A percentile compares a stretch with the other conserved stretches of the same genome.
phyloP scores from a whole-genome alignment of 2,888 invertebrate species.

The Ophraella communa region DNA sequence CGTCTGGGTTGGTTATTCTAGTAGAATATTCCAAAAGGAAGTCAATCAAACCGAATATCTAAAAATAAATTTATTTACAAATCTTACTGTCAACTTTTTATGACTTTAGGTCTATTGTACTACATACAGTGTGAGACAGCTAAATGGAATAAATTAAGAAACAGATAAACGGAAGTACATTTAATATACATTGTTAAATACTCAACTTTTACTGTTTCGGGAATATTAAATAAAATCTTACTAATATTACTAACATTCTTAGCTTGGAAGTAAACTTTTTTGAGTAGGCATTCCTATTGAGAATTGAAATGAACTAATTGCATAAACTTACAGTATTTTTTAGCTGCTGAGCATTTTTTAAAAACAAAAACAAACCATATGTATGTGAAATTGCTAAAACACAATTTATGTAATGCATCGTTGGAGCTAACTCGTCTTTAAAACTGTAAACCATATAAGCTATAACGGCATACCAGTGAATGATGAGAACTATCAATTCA shows the following conservation, averaged over 20 bases:
- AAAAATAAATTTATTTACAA: conserved; percentile 30
- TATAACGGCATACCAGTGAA: conserved; percentile 57
- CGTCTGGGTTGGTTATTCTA: conserved; percentile 49
- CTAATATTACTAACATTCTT: no score
- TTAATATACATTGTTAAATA: no score
- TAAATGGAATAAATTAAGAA: no score
- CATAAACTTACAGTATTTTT: conserved; percentile 54
- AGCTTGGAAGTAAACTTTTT: no score
- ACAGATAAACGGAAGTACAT: no score
- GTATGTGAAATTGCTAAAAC: conserved; percentile 53
- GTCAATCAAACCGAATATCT: conserved; percentile 54
- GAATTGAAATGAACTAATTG: no score
- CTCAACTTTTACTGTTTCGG: no score
- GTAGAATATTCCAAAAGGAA: conserved; percentile 57
- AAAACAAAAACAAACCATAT: conserved; percentile 52
- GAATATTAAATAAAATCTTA: no score
- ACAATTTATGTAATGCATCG: conserved; percentile 54
- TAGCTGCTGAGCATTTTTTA: conserved; percentile 54
- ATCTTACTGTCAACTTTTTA: no score
- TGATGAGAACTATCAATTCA: conserved; percentile 54
- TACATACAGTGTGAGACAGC: no score
- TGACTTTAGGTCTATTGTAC: no score
- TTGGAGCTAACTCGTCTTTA: conserved; percentile 47
- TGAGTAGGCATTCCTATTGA: not conserved
- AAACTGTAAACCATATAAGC: conserved; percentile 54